phyloP scores from a whole-genome alignment of 2,797 vertebrate genomes.

The Lacerta viridis region DNA sequence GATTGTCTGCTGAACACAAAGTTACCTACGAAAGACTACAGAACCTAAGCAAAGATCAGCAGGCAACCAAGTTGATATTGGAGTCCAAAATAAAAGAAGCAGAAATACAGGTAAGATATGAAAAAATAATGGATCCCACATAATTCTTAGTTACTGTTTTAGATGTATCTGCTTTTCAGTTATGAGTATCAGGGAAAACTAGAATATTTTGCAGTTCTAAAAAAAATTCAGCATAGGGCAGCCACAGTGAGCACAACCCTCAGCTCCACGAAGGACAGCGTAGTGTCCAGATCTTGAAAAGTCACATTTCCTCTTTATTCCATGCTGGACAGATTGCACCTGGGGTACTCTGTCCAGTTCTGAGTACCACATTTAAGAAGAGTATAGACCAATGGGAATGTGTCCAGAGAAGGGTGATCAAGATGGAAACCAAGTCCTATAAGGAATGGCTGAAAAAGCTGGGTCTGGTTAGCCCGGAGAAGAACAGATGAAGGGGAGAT shows the following conservation, averaged over 20 bases:
- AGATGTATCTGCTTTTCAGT: neutral
- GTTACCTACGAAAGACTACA: conserved; percentile 82
- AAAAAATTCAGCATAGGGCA: neutral
- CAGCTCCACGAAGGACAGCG: neutral
- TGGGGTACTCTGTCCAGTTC: too few relatives aligned
- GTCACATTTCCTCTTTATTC: too few relatives aligned
- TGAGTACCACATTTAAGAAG: too few relatives aligned
- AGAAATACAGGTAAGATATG: conserved; percentile 80
- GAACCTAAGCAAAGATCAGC: conserved; percentile 82
- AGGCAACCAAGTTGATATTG: conserved; percentile 81
- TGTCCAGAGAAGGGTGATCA: too few relatives aligned
- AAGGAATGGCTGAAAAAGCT: too few relatives aligned
- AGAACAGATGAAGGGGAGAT: too few relatives aligned
- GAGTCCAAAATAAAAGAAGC: conserved; percentile 85
- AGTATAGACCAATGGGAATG: too few relatives aligned
- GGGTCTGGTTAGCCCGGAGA: too few relatives aligned
- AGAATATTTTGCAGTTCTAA: neutral
- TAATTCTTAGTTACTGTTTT: neutral
- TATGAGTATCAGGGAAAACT: neutral
- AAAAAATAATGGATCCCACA: neutral
- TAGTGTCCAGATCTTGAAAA: neutral
- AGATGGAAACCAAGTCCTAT: too few relatives aligned
- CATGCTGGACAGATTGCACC: too few relatives aligned
- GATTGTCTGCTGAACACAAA: conserved; percentile 83
- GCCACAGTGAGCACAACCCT: too few relatives aligned